These are phyloP conservation scores for Anguilla rostrata DNA, from an alignment of 2,113 vertebrate species.

Conservation along the genomic window DNA sequence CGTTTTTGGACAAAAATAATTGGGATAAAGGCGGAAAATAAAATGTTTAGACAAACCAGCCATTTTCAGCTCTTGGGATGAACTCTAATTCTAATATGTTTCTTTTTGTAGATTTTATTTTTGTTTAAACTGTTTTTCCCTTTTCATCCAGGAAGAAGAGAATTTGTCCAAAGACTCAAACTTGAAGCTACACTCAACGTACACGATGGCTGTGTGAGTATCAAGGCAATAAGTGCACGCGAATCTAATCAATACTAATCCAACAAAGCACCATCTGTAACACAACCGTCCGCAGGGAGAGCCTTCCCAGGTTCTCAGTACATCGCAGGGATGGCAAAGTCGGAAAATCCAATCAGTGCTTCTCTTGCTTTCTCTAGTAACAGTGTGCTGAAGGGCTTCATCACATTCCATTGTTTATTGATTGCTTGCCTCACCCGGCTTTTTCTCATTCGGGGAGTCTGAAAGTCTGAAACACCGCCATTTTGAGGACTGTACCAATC, in stretches of 20 bases:
- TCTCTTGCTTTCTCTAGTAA: neutral
- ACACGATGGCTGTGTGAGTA: conserved; percentile 97
- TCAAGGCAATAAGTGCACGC: neutral
- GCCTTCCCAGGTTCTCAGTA: neutral
- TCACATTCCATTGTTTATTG: neutral
- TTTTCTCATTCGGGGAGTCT: neutral
- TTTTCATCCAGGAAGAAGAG: conserved; percentile 88
- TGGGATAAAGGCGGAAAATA: no score
- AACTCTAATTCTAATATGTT: neutral
- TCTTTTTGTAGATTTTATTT: neutral
- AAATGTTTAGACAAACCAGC: neutral
- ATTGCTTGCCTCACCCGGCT: neutral
- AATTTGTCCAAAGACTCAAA: conserved; percentile 98
- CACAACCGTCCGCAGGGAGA: neutral
- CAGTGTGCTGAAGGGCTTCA: neutral
- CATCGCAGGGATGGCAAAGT: neutral
- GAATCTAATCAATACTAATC: neutral
- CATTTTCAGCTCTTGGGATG: neutral
- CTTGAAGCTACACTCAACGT: conserved; percentile 94
- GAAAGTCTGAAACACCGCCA: neutral
- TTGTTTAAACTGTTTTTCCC: neutral
- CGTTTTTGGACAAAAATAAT: no score
- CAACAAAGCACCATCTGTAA: neutral
- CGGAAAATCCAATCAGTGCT: neutral
- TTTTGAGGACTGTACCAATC: neutral